Percentiles rank a stretch among this genome's conserved stretches.
phyloP scores from a whole-genome alignment of 2,797 vertebrate genomes.

The Takifugu ocellatus region DNA sequence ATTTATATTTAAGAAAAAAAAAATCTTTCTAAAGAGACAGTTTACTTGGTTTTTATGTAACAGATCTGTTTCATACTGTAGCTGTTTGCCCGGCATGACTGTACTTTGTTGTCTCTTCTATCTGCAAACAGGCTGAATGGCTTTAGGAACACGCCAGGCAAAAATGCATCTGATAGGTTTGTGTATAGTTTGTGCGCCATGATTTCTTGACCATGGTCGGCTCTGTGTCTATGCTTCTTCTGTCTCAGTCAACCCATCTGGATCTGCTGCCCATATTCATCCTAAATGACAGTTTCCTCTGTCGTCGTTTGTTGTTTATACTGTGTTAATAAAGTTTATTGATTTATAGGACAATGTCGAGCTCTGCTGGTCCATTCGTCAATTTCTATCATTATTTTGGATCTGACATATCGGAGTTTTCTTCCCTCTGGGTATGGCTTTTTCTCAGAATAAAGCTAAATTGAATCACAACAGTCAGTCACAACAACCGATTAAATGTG shows the following conservation, averaged over 20 bases:
- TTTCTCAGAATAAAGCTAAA: not conserved
- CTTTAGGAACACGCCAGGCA: constrained; percentile 63
- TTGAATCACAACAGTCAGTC: not conserved
- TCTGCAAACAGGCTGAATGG: constrained; percentile 65
- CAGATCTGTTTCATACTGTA: constrained; percentile 75
- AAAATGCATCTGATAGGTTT: constrained; percentile 52
- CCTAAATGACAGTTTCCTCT: constrained; percentile 56
- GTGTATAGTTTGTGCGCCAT: constrained; percentile 61
- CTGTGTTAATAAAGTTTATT: constrained; percentile 80
- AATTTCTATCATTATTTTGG: constrained; percentile 5
- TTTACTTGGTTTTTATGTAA: constrained; percentile 76
- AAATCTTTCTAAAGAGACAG: constrained; percentile 78
- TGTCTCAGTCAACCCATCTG: constrained; percentile 57
- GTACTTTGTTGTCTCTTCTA: constrained; percentile 65
- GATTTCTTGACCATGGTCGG: constrained; percentile 43
- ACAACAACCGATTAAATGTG: not conserved
- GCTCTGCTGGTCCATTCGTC: constrained; percentile 26
- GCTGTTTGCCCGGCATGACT: constrained; percentile 77
- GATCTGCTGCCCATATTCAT: constrained; percentile 59
- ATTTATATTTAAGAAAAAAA: constrained; percentile 77
- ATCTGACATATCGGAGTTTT: constrained; percentile 5
- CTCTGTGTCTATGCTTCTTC: constrained; percentile 58
- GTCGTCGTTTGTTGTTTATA: constrained; percentile 79
- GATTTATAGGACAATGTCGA: constrained; percentile 68
- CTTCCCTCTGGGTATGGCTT: not conserved